These are phyloP conservation scores for Syrista parreyssii DNA, from an alignment of 2,888 invertebrate species.

Conservation along the genomic window DNA sequence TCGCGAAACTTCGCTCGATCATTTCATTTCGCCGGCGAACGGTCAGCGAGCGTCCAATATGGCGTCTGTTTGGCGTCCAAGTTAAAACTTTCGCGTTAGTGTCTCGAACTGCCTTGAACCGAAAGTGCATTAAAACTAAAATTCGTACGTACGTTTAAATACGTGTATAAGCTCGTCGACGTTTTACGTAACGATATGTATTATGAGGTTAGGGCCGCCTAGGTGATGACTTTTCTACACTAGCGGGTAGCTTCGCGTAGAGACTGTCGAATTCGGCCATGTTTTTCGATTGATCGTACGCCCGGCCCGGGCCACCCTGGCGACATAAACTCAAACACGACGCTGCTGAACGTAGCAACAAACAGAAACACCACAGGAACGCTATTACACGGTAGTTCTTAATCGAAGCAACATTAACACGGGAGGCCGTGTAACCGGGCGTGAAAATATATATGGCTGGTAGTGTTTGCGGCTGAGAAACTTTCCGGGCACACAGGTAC, in stretches of 20 bases:
- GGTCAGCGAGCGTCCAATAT: neutral
- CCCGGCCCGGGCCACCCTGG: neutral
- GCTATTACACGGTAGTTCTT: neutral
- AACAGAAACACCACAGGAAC: neutral
- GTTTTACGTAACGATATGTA: neutral
- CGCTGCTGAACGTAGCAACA: neutral
- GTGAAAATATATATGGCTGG: neutral
- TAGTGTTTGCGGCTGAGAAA: neutral
- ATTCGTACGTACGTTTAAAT: constrained; percentile 1
- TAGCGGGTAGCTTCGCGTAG: neutral
- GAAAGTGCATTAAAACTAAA: constrained; percentile 61
- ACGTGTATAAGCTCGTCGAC: neutral
- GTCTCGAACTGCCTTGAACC: constrained; percentile 65
- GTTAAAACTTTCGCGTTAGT: constrained; percentile 30
- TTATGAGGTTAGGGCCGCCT: neutral
- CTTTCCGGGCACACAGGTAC: neutral
- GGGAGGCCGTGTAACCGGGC: neutral
- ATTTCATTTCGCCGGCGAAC: constrained; percentile 18
- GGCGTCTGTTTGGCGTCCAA: neutral
- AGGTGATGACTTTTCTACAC: neutral
- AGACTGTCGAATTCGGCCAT: neutral
- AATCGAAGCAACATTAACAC: neutral
- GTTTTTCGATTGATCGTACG: neutral
- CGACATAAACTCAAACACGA: neutral
- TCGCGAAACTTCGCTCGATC: neutral